Percentiles rank a stretch among this genome's conserved stretches.
Evolutionary conservation across 2,888 invertebrate species (phyloP).

Genomic region (Cantharis lateralis): DNA sequence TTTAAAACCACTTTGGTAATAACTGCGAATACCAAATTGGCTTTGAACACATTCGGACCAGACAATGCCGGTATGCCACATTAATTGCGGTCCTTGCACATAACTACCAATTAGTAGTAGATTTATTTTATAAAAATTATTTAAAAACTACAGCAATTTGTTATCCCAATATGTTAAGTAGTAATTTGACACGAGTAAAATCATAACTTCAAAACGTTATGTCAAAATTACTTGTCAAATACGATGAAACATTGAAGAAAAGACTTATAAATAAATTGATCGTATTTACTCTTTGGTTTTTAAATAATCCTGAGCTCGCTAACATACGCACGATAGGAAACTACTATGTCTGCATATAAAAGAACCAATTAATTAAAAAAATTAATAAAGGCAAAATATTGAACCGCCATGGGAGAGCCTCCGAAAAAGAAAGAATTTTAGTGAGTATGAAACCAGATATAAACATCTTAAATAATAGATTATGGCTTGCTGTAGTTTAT

Average conservation of each 20-base stretch:
- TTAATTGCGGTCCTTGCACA: too few species aligned
- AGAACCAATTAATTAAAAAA: background rate
- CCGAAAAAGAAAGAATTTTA: background rate
- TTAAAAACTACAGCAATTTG: too few species aligned
- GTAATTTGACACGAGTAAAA: background rate
- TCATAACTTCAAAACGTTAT: background rate
- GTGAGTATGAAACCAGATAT: background rate
- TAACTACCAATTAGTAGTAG: too few species aligned
- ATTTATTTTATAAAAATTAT: too few species aligned
- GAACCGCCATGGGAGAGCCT: background rate
- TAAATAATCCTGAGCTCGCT: background rate
- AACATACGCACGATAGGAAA: too few species aligned
- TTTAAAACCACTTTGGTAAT: too few species aligned
- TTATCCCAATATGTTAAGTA: too few species aligned
- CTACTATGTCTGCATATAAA: too few species aligned
- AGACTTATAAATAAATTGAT: background rate
- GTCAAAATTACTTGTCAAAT: background rate
- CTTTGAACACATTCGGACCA: too few species aligned
- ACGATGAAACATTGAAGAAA: background rate
- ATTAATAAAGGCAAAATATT: background rate
- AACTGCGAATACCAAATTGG: too few species aligned
- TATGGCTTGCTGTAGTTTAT: constrained; percentile 66
- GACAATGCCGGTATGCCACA: too few species aligned
- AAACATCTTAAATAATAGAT: background rate
- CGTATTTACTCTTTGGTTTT: background rate